Evolutionary conservation across 1,140 invertebrate species (phyloP).

Genomic region (Trichonephila clavipes): DNA sequence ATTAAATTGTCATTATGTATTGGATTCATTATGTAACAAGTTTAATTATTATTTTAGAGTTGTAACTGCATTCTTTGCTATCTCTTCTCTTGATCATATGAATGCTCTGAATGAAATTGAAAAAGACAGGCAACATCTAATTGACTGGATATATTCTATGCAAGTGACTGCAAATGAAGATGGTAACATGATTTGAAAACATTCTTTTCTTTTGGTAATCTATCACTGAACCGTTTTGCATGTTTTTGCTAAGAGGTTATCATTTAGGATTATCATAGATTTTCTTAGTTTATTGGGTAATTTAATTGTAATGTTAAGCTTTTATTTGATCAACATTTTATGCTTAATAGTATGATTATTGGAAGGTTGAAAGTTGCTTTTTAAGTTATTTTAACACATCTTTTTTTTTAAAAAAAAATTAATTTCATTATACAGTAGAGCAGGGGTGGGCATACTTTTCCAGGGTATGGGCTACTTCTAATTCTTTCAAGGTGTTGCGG

Average conservation of each 20-base stretch:
- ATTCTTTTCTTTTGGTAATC: background rate
- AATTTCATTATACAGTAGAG: no score
- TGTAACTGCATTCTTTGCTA: conserved; percentile 92
- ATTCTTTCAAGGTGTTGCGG: no score
- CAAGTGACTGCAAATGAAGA: conserved; percentile 86
- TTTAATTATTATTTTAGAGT: conserved; percentile 83
- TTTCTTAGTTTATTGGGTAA: no score
- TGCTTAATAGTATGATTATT: no score
- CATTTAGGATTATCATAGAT: no score
- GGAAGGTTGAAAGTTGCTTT: background rate
- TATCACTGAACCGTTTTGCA: background rate
- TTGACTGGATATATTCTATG: conserved; percentile 94
- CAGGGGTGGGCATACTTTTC: no score
- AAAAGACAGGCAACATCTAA: conserved; percentile 85
- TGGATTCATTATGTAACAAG: background rate
- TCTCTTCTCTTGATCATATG: conserved; percentile 93
- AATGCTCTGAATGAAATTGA: conserved; percentile 86
- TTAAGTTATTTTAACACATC: background rate
- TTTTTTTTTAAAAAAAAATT: no score
- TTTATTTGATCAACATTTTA: no score
- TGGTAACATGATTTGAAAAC: conserved; percentile 81
- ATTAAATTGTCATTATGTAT: background rate
- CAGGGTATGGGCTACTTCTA: no score
- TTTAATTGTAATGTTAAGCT: no score
- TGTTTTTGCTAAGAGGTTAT: no score